A percentile compares a stretch with the other conserved stretches of the same genome.
Conservation (phyloP, 2,888 invertebrate genomes). For the Rambutsinella grinnellia region DNA sequence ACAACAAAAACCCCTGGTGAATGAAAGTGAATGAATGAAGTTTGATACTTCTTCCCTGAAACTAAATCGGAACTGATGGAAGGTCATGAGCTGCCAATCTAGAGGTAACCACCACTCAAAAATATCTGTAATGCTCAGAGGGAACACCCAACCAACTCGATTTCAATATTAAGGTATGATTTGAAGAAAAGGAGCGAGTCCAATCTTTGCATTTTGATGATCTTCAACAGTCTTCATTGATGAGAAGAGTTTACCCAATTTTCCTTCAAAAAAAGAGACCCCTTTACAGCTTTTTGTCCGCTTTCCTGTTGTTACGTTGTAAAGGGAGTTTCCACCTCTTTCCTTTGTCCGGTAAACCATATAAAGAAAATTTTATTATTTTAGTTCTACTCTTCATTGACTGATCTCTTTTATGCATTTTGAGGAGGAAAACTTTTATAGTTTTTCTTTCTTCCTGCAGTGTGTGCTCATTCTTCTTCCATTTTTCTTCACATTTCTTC, state of each 20-base stretch:
- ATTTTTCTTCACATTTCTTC: conserved; percentile 21
- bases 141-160: too few species aligned
- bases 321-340: conserved; percentile 42
- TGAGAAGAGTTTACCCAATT: conserved; percentile 18
- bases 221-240: too few species aligned
- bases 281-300: conserved; percentile 29
- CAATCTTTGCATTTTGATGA: too few species aligned
- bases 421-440: conserved; percentile 44
- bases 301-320: conserved; percentile 29
- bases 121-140: too few species aligned
- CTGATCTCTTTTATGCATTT: conserved; percentile 41
- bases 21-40: conserved; percentile 32
- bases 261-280: conserved; percentile 38
- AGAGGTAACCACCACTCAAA: too few species aligned
- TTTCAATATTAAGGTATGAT: too few species aligned
- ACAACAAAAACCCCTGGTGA: conserved; percentile 41
- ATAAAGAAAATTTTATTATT: conserved; percentile 22
- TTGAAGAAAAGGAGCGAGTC: too few species aligned
- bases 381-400: conserved; percentile 32
- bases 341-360: conserved; percentile 20
- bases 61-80: conserved; percentile 30
- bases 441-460: too few species aligned
- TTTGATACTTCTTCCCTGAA: too few species aligned
- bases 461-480: too few species aligned
- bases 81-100: conserved; percentile 35